Percentiles rank a stretch among this genome's conserved stretches.
These are phyloP conservation scores for Pyrrhosoma nymphula DNA, from an alignment of 2,888 invertebrate species.

Conservation along the genomic window DNA sequence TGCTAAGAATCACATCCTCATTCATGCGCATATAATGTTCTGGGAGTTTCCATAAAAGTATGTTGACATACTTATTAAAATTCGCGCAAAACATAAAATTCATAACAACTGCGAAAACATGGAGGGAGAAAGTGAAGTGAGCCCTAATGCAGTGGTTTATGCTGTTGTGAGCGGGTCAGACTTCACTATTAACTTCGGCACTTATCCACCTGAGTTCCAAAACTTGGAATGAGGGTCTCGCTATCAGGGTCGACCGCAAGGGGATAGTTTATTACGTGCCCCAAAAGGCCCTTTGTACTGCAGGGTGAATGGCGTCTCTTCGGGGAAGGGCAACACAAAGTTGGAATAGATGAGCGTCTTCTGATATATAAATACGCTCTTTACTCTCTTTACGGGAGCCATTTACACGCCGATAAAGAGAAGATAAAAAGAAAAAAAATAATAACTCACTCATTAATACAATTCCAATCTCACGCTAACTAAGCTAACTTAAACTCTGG, in stretches of 20 bases:
- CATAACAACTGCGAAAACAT: no score
- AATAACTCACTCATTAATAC: no score
- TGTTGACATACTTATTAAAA: no score
- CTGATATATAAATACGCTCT: background rate
- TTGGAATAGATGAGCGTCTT: background rate
- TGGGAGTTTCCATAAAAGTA: no score
- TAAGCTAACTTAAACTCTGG: no score
- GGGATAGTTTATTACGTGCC: background rate
- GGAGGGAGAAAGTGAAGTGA: background rate
- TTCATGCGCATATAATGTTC: no score
- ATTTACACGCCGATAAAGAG: no score
- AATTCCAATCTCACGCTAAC: no score
- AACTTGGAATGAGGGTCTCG: background rate
- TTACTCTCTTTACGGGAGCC: background rate
- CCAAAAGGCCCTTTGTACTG: background rate
- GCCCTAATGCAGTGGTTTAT: background rate
- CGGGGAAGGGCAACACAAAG: background rate
- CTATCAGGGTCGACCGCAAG: background rate
- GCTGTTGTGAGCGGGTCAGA: background rate
- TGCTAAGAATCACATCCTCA: no score
- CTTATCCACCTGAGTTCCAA: background rate
- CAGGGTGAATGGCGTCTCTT: background rate
- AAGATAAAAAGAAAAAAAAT: no score
- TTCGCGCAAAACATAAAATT: no score
- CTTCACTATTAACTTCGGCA: slow-evolving; percentile 5